Evolutionary conservation across 2,888 invertebrate species (phyloP).

Genomic region (Stenichneumon culpator): DNA sequence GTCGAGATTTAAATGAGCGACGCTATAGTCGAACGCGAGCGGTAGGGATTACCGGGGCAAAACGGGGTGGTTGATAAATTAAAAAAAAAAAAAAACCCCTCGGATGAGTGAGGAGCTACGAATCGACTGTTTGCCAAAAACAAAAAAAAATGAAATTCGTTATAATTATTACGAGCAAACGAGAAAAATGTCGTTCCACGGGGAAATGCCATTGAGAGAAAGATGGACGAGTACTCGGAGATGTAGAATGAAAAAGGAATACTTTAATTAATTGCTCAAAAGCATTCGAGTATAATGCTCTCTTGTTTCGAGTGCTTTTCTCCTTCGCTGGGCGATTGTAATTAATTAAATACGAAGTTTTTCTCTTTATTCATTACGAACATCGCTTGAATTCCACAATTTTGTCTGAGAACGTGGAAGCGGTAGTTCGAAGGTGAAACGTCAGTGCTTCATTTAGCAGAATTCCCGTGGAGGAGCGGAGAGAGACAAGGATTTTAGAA

Average conservation of each 20-base stretch:
- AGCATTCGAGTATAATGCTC: not conserved
- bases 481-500: conserved; percentile 20
- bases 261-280: conserved; percentile 30
- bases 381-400: not conserved
- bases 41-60: not conserved
- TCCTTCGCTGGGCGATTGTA: not conserved
- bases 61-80: not conserved
- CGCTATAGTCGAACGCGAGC: not conserved
- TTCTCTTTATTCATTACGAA: not conserved
- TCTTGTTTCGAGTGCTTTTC: not conserved
- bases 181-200: not conserved
- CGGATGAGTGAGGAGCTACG: not conserved
- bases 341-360: not conserved
- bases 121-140: not conserved
- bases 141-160: not conserved
- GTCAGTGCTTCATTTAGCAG: not conserved
- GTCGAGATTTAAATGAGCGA: conserved; percentile 4
- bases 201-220: not conserved
- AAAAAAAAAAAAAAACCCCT: too few relatives aligned
- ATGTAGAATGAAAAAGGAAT: not conserved
- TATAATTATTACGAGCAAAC: not conserved
- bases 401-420: not conserved
- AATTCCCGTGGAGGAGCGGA: not conserved
- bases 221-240: not conserved
- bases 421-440: not conserved